A percentile compares a stretch with the other conserved stretches of the same genome.
Evolutionary conservation across 2,113 vertebrate species (phyloP).

Genomic region (Xenopus laevis): DNA sequence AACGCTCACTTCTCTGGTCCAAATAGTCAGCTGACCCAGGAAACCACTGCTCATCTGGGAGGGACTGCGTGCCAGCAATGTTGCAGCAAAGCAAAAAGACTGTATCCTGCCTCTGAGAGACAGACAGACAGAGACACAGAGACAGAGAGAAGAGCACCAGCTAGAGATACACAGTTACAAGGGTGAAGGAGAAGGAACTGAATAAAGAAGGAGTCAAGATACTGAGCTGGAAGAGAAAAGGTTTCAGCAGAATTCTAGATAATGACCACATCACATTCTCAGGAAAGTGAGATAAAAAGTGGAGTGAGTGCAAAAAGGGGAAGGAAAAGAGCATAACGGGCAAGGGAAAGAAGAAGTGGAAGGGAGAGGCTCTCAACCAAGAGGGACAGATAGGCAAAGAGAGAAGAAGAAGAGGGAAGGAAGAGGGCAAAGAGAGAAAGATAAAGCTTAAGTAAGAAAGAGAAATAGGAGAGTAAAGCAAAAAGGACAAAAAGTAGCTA

Average conservation of each 20-base stretch:
- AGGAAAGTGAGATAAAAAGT: no score
- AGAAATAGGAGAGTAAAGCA: not conserved
- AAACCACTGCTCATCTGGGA: not conserved
- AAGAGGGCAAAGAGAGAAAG: not conserved
- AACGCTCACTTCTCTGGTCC: no score
- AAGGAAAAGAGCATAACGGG: not conserved
- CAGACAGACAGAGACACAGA: not conserved
- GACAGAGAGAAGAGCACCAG: not conserved
- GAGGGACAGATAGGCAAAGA: not conserved
- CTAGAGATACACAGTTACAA: not conserved
- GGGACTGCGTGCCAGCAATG: not conserved
- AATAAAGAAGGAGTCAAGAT: no score
- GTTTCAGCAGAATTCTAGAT: not conserved
- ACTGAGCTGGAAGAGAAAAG: not conserved
- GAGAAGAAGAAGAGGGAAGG: not conserved
- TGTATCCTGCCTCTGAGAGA: not conserved
- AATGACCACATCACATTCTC: no score
- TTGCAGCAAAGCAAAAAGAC: not conserved
- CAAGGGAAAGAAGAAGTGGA: not conserved
- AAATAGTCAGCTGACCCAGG: not conserved
- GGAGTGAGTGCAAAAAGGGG: no score
- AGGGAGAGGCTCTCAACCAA: not conserved
- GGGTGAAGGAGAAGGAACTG: no score
- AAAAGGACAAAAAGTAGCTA: no score
- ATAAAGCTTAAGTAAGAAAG: no score